phyloP scores from a whole-genome alignment of 1,140 invertebrate species.

The Ridgeia piscesae region DNA sequence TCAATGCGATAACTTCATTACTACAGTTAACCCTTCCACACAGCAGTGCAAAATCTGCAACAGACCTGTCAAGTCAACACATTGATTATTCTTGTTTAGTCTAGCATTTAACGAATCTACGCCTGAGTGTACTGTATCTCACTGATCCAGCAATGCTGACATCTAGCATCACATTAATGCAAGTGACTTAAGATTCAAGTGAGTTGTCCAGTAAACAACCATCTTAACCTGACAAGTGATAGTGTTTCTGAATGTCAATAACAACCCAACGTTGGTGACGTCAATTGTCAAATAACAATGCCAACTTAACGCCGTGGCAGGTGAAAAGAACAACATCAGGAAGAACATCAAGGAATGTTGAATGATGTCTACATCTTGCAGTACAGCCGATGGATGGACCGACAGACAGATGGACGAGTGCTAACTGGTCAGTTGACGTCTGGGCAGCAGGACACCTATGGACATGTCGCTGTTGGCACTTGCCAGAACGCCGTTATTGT shows the following conservation, averaged over 20 bases:
- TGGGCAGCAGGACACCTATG: constrained; percentile 45
- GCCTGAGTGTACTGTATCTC: neutral
- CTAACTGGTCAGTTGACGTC: constrained; percentile 16
- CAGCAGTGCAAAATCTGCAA: neutral
- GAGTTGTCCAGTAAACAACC: neutral
- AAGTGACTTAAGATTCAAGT: neutral
- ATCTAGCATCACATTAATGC: neutral
- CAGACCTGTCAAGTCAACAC: neutral
- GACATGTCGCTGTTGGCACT: constrained; percentile 43
- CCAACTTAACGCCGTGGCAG: neutral
- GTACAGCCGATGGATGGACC: neutral
- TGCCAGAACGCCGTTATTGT: constrained; percentile 41
- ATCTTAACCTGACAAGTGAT: neutral
- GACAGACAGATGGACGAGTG: neutral
- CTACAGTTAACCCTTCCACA: neutral
- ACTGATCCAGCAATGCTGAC: neutral
- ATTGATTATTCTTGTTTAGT: neutral
- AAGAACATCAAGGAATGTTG: neutral
- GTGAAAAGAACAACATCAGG: neutral
- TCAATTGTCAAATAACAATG: neutral
- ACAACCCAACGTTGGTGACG: neutral
- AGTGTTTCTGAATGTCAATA: neutral
- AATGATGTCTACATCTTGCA: neutral
- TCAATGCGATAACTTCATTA: neutral
- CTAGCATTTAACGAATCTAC: neutral